Evolutionary conservation across 2,888 invertebrate genomes (phyloP).

Genomic region (Odontocerum albicorne): DNA sequence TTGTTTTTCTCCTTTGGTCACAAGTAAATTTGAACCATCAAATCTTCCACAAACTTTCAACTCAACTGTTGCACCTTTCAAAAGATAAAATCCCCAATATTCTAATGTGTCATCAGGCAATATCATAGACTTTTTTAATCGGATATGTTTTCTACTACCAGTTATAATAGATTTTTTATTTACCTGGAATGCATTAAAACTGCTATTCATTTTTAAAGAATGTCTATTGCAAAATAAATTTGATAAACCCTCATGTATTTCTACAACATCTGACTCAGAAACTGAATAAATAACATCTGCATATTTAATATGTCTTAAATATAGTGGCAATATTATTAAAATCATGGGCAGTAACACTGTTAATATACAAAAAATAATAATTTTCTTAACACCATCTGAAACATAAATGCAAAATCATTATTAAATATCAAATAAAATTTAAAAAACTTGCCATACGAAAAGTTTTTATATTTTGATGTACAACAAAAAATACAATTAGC

Average conservation of each 20-base stretch:
- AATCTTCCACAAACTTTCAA: constrained; percentile 79
- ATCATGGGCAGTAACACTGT: constrained; percentile 75
- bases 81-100: constrained; percentile 86
- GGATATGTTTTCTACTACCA: constrained; percentile 70
- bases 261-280: constrained; percentile 82
- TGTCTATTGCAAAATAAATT: constrained; percentile 81
- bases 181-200: constrained; percentile 74
- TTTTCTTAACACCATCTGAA: constrained; percentile 75
- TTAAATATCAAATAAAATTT: too few species aligned
- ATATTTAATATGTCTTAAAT: constrained; percentile 74
- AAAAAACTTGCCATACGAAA: too few species aligned
- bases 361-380: constrained; percentile 74
- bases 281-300: constrained; percentile 77
- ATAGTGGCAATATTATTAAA: constrained; percentile 75
- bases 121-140: constrained; percentile 78
- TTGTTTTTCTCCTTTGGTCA: constrained; percentile 78
- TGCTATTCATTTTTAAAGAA: constrained; percentile 73
- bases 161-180: constrained; percentile 69
- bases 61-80: constrained; percentile 75
- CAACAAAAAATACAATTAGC: too few species aligned
- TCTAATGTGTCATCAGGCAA: constrained; percentile 84
- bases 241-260: constrained; percentile 80
- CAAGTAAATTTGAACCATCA: constrained; percentile 76
- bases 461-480: too few species aligned
- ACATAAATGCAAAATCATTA: too few species aligned